Percentiles rank a stretch among this genome's conserved stretches.
Evolutionary conservation across 2,113 vertebrate species (phyloP).

Genomic region (Addax nasomaculatus): DNA sequence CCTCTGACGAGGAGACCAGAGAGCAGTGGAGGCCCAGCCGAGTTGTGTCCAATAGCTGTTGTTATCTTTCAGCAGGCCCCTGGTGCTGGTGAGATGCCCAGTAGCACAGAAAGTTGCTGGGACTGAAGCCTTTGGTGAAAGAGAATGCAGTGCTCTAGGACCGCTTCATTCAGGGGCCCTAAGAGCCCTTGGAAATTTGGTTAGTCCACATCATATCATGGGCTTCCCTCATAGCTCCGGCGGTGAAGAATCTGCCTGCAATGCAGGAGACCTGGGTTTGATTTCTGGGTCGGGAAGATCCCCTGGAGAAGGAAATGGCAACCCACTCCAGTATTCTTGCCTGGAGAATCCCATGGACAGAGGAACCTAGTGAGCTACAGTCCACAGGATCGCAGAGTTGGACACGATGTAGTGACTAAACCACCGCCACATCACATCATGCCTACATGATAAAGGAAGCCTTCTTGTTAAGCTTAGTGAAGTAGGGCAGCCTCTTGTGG

Average conservation of each 20-base stretch:
- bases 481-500: not conserved
- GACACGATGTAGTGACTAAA: not conserved
- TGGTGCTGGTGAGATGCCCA: not conserved
- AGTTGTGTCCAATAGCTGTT: not conserved
- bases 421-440: not conserved
- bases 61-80: not conserved
- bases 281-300: rapidly evolving
- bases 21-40: too few relatives aligned
- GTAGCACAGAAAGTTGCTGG: not conserved
- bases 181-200: not conserved
- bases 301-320: not conserved
- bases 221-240: not conserved
- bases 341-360: not conserved
- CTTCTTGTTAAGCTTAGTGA: not conserved
- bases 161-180: not conserved
- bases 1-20: not conserved
- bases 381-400: not conserved
- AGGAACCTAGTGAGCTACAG: not conserved
- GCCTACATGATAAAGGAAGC: not conserved
- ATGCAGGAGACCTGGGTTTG: not conserved
- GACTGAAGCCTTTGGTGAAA: not conserved
- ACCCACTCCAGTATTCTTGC: not conserved
- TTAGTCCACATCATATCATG: not conserved
- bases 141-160: not conserved
- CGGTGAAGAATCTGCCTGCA: not conserved